Evolutionary conservation across 1,140 invertebrate genomes (phyloP).

Genomic region (Capitella teleta): DNA sequence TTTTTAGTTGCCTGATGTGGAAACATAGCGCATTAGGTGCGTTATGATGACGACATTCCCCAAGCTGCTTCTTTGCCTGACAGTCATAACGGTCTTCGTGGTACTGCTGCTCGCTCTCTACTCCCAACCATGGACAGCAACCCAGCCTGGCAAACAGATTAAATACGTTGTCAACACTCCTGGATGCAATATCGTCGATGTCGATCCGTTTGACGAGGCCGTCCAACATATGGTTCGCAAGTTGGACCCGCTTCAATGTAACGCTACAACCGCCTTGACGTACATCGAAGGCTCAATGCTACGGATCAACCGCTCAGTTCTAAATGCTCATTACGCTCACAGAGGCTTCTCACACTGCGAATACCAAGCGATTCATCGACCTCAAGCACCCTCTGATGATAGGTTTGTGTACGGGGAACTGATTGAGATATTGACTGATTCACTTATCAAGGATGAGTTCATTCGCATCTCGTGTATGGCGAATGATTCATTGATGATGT

Average conservation of each 20-base stretch:
- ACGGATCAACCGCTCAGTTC: conserved; percentile 22
- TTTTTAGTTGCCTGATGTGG: no score
- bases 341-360: conserved; percentile 31
- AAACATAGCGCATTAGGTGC: no score
- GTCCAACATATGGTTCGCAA: conserved; percentile 51
- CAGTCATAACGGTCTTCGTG: no score
- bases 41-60: no score
- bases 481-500: conserved; percentile 21
- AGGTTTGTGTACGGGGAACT: conserved; percentile 11
- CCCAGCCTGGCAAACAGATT: no score
- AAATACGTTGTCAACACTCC: conserved; percentile 1
- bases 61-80: no score
- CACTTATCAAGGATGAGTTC: conserved; percentile 21
- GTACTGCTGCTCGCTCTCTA: no score
- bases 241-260: conserved; percentile 49
- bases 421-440: background rate
- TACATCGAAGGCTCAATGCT: conserved; percentile 26
- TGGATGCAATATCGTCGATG: conserved; percentile 27
- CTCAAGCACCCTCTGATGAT: conserved; percentile 16
- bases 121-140: no score
- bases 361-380: conserved; percentile 22
- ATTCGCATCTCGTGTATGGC: conserved; percentile 28
- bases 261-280: conserved; percentile 40
- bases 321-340: conserved; percentile 19
- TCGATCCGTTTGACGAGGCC: conserved; percentile 59